These are phyloP conservation scores for Epinephelus malabaricus DNA, from an alignment of 2,797 vertebrate genomes.

Conservation along the genomic window DNA sequence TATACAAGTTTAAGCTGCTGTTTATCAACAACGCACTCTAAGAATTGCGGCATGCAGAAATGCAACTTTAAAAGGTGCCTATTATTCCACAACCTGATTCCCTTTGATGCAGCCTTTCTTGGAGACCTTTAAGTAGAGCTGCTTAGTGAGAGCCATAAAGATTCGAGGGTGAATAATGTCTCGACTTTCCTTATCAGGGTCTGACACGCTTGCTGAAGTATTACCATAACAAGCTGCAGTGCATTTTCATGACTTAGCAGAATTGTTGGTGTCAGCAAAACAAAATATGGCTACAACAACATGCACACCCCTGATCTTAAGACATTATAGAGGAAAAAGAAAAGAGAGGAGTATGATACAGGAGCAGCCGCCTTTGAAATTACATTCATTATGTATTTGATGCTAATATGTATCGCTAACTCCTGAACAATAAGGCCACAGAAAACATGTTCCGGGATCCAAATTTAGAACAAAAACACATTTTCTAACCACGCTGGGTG, in stretches of 20 bases:
- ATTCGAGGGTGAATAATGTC: slow-evolving; percentile 70
- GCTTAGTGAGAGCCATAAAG: slow-evolving; percentile 62
- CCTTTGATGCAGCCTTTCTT: slow-evolving; percentile 57
- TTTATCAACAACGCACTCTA: slow-evolving; percentile 20
- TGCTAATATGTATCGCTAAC: slow-evolving; percentile 37
- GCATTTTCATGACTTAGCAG: slow-evolving; percentile 65
- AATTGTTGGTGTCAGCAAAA: slow-evolving; percentile 70
- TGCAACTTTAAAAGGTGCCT: slow-evolving; percentile 46
- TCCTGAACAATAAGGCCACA: slow-evolving; percentile 17
- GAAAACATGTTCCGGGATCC: slow-evolving; percentile 8
- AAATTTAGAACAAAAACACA: slow-evolving; percentile 24
- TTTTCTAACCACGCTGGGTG: slow-evolving; percentile 8
- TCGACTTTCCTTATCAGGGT: slow-evolving; percentile 68
- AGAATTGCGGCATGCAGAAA: slow-evolving; percentile 38
- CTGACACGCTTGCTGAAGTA: slow-evolving; percentile 69
- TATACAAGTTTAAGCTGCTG: slow-evolving; percentile 23
- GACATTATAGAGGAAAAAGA: slow-evolving; percentile 32
- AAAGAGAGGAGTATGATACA: neutral
- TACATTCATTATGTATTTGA: slow-evolving; percentile 55
- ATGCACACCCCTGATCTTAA: slow-evolving; percentile 42
- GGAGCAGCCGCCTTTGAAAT: slow-evolving; percentile 48
- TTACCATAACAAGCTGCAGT: slow-evolving; percentile 68
- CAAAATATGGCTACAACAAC: slow-evolving; percentile 52
- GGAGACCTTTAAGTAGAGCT: slow-evolving; percentile 46
- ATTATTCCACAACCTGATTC: slow-evolving; percentile 56